Conservation (phyloP, 2,888 invertebrate genomes). For the Barypeithes pellucidus region DNA sequence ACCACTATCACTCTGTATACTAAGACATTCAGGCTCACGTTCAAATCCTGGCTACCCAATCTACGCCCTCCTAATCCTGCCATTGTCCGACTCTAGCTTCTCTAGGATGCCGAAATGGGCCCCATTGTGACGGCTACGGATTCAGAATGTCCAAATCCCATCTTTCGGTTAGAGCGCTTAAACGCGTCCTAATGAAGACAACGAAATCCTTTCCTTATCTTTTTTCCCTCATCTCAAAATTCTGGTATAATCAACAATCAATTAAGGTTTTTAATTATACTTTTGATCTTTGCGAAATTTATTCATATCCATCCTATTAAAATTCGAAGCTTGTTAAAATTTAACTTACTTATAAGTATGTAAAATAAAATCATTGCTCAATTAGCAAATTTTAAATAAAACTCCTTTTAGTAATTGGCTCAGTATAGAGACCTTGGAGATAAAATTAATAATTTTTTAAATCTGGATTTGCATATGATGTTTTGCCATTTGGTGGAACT, state of each 20-base stretch:
- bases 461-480: no score
- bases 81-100: conserved; percentile 52
- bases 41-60: conserved; percentile 51
- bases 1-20: conserved; percentile 27
- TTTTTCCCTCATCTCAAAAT: conserved; percentile 20
- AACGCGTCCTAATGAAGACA: conserved; percentile 50
- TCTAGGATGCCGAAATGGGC: conserved; percentile 51
- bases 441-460: no score
- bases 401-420: no score
- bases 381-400: no score
- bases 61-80: conserved; percentile 51
- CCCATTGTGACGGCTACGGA: conserved; percentile 51
- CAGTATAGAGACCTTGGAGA: no score
- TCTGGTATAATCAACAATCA: neutral
- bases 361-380: no score
- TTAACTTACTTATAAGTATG: no score
- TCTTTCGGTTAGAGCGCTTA: conserved; percentile 49
- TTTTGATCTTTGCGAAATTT: neutral
- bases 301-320: no score
- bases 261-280: neutral
- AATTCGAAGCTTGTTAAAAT: no score
- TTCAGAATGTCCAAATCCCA: conserved; percentile 49
- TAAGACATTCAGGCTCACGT: conserved; percentile 47
- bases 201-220: conserved; percentile 40
- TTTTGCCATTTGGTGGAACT: no score